Base-by-base conservation (phyloP, 2,888 invertebrate species). In the Hedychridium roseum region DNA sequence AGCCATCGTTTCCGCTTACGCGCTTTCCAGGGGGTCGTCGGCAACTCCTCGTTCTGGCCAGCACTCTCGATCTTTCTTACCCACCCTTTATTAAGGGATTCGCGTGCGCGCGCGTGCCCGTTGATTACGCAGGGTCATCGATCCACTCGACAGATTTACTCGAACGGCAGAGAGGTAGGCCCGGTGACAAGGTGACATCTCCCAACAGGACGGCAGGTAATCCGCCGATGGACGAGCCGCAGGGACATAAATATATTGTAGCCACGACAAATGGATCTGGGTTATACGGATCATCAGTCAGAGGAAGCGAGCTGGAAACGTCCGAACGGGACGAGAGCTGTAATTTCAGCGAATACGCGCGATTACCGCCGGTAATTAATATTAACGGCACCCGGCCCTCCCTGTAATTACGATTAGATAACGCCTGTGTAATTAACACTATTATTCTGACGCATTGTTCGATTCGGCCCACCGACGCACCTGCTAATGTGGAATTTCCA, bases 361-460 rank as follows among this genome's bases (percentile, higher is more conserved):
- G 51, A 56, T 60, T 64, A 60, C 46, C 39, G 15, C 6, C 35
- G 44, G 39, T 65, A 64, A 67, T 68, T 64, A 64, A 68, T 65
- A 64, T 63, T 61, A 61, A 64, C 57, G 53, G 42, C 36, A 39
- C 38, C n/a, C n/a, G 32, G 42, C 32, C 55, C 58, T 58, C 57
- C 54, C 52, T 52, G 60, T 70, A 68, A 70, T 68, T 66, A 61
- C 61, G 60, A 60, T 68, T 64, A 64, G 60, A 62, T 64, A 67
- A 64, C 64, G 57, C 57, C 55, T 32, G 44, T 53, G 54, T 61
- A 66, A 68, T 70, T 68, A 68, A 68, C 68, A 63, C 58, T 55
- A 60, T 56, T 61, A 60, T 60, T 59, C 50, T 45, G 38, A 49
- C 28, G 31, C 51, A 46, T 43, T 44, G 49, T 45, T 43, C 34